Conservation (phyloP, 2,888 invertebrate genomes). For the Pterostichus madidus region DNA sequence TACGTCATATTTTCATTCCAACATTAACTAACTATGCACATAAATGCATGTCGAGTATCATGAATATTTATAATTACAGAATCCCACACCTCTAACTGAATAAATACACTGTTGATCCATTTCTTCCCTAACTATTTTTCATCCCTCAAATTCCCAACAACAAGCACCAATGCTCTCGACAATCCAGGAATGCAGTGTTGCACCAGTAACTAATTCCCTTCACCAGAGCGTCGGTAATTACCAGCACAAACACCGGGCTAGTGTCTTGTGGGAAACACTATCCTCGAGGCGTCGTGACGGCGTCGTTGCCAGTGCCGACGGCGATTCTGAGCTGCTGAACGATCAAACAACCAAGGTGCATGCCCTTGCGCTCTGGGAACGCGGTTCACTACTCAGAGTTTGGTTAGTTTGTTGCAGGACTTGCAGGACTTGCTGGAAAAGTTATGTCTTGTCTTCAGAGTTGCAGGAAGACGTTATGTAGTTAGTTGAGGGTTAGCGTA, state of each 20-base stretch:
- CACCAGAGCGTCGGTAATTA: conserved; percentile 31
- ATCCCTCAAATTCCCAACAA: neutral
- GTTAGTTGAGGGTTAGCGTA: neutral
- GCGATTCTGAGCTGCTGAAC: neutral
- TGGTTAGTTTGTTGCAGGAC: neutral
- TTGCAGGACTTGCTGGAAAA: neutral
- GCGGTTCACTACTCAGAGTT: neutral
- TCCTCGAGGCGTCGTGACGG: neutral
- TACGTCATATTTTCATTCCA: no score
- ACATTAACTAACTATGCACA: no score
- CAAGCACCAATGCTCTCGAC: neutral
- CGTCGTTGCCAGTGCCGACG: conserved; percentile 13
- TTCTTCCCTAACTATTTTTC: no score
- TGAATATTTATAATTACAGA: no score
- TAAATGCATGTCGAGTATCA: no score
- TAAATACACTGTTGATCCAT: no score
- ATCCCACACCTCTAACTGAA: no score
- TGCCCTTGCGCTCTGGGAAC: neutral
- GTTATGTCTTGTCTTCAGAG: neutral
- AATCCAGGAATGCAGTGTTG: neutral
- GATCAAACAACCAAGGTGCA: conserved; percentile 28
- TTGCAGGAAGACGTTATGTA: neutral
- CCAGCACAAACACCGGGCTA: conserved; percentile 9
- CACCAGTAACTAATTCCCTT: neutral
- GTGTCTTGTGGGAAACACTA: conserved; percentile 40